These are phyloP conservation scores for Homarus gammarus DNA, from an alignment of 2,888 invertebrate species.

Conservation along the genomic window DNA sequence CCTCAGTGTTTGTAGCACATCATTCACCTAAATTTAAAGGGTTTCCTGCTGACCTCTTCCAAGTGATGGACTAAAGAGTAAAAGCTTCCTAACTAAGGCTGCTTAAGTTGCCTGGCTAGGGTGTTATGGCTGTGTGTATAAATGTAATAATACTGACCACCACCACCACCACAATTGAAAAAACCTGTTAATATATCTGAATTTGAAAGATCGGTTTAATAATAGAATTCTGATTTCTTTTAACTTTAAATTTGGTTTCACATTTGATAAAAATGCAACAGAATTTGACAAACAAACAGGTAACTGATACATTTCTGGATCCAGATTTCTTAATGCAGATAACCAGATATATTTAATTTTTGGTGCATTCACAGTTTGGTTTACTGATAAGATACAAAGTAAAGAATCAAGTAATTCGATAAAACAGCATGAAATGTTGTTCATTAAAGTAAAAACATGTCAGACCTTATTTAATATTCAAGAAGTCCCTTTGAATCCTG, in stretches of 20 bases:
- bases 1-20: no score
- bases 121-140: neutral
- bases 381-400: neutral
- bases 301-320: slow-evolving; percentile 9
- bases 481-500: neutral
- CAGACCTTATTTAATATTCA: neutral
- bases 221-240: no score
- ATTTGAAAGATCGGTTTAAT: no score
- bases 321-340: slow-evolving; percentile 7
- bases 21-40: no score
- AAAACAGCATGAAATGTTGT: slow-evolving; percentile 1
- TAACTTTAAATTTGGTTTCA: neutral
- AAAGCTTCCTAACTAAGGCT: no score
- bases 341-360: slow-evolving; percentile 15
- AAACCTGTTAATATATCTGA: no score
- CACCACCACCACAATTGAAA: no score
- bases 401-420: neutral
- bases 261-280: neutral
- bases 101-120: no score
- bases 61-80: no score
- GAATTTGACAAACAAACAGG: slow-evolving; percentile 3
- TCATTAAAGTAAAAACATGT: neutral
- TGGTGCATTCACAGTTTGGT: neutral
- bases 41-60: no score
- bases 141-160: neutral